A percentile compares a stretch with the other conserved stretches of the same genome.
Evolutionary conservation across 2,797 vertebrate genomes (phyloP).

Genomic region (Crocidura indochinensis): DNA sequence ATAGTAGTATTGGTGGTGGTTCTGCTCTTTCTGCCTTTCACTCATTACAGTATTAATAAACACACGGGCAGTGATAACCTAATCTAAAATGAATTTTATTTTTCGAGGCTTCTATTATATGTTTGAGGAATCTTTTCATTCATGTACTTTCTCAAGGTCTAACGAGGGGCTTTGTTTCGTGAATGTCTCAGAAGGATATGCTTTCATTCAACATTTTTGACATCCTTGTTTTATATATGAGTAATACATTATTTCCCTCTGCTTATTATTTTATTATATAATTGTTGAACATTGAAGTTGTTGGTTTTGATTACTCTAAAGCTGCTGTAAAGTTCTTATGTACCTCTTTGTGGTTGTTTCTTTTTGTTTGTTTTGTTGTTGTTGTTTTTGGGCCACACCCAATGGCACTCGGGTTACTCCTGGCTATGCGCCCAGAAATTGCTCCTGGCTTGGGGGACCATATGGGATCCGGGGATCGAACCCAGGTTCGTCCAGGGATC

Average conservation of each 20-base stretch:
- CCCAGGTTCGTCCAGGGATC: too few species aligned
- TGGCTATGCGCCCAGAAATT: too few species aligned
- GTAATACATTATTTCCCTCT: not conserved
- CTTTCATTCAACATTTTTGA: not conserved
- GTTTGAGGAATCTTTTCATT: not conserved
- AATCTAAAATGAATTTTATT: slow-evolving; percentile 44
- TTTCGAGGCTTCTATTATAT: slow-evolving; percentile 23
- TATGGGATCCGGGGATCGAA: too few species aligned
- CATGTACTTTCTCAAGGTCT: not conserved
- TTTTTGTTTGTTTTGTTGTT: not conserved
- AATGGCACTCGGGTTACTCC: too few species aligned
- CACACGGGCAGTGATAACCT: not conserved
- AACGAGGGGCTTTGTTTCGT: not conserved
- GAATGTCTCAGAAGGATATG: not conserved
- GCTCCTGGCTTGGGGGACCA: too few species aligned
- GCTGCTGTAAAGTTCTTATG: not conserved
- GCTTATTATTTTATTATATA: not conserved
- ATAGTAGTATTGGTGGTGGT: slow-evolving; percentile 27
- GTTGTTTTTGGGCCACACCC: too few species aligned
- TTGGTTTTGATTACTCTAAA: slow-evolving; percentile 21
- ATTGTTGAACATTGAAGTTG: not conserved
- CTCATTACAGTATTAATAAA: not conserved
- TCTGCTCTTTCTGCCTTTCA: slow-evolving; percentile 23
- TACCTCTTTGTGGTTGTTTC: slow-evolving; percentile 28
- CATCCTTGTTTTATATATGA: not conserved